Conservation (phyloP, 2,113 vertebrate species). For the Hippocampus barbouri region DNA sequence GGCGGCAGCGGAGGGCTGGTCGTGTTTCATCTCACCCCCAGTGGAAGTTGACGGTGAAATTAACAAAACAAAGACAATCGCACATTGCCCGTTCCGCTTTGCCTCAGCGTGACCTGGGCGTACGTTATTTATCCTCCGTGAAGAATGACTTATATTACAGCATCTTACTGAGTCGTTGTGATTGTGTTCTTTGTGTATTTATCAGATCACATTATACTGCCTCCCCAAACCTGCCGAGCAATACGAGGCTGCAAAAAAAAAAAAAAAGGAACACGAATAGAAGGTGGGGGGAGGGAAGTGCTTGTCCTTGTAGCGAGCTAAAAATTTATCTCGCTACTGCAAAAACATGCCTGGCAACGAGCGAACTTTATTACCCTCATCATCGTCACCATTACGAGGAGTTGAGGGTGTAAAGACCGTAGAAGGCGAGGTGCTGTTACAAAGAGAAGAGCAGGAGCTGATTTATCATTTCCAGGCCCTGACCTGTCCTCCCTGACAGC, state of each 20-base stretch:
- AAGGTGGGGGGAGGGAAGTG: neutral
- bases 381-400: neutral
- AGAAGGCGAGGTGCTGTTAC: conserved; percentile 16
- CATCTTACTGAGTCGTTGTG: no score
- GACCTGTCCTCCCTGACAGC: conserved; percentile 48
- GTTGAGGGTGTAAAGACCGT: conserved; percentile 2
- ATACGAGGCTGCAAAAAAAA: neutral
- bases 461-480: conserved; percentile 62
- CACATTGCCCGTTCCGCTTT: no score
- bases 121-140: no score
- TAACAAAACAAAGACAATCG: no score
- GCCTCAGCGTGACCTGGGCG: no score
- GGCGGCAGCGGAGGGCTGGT: no score
- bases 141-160: no score
- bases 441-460: conserved; percentile 32
- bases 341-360: neutral
- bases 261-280: neutral
- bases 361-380: neutral
- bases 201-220: no score
- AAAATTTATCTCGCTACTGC: neutral
- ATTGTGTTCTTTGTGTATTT: no score
- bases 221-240: neutral
- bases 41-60: no score
- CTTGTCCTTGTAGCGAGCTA: neutral
- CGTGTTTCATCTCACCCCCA: no score